A percentile compares a stretch with the other conserved stretches of the same genome.
Conservation (phyloP, 1,140 invertebrate genomes). For the Nasonia longicornis region DNA sequence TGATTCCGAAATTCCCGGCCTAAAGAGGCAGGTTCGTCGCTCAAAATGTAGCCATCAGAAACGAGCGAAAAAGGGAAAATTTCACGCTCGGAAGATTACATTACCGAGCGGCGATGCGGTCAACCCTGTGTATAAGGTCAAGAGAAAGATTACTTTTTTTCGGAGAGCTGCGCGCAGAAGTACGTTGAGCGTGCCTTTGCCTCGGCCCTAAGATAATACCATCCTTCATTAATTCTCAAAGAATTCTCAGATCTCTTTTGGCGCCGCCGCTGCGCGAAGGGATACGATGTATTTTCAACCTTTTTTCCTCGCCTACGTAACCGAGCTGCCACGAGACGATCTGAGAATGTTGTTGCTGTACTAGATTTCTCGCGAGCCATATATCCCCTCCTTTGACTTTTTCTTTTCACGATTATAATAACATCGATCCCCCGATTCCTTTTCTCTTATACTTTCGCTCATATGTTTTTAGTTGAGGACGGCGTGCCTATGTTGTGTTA, state of each 20-base stretch:
- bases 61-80: background rate
- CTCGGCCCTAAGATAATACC: background rate
- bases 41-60: background rate
- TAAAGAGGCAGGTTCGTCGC: conserved; percentile 19
- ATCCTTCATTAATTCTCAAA: conserved; percentile 39
- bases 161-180: background rate
- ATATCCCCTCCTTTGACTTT: background rate
- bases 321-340: conserved; percentile 3
- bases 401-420: background rate
- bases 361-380: background rate
- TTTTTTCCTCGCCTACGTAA: background rate
- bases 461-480: background rate
- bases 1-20: background rate
- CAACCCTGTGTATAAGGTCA: background rate
- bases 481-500: background rate
- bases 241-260: conserved; percentile 38
- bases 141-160: conserved; percentile 10
- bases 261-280: background rate
- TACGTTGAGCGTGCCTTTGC: background rate
- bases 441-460: conserved; percentile 9
- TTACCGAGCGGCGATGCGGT: background rate
- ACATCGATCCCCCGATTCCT: background rate
- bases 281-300: background rate
- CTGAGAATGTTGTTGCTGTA: conserved; percentile 12
- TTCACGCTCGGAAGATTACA: conserved; percentile 21